These are phyloP conservation scores for Vireo altiloquus DNA, from an alignment of 2,113 vertebrate genomes.

Conservation along the genomic window DNA sequence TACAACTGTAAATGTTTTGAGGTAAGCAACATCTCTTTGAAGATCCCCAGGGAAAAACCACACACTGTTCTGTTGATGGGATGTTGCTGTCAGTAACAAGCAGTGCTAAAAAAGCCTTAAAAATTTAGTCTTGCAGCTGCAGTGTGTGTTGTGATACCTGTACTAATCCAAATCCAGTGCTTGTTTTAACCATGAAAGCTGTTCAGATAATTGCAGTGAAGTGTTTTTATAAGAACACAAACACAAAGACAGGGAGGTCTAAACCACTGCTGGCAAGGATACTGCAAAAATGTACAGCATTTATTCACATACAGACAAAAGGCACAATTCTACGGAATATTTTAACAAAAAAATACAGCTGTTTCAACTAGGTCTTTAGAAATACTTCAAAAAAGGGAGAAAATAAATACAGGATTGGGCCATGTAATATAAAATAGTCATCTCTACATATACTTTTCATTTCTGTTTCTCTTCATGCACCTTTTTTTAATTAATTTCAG, in stretches of 20 bases:
- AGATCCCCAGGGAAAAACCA: background rate
- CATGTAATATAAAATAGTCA: conserved; percentile 85
- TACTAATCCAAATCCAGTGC: background rate
- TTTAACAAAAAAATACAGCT: conserved; percentile 86
- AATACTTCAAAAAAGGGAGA: conserved; percentile 82
- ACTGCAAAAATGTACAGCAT: conserved; percentile 86
- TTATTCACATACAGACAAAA: conserved; percentile 88
- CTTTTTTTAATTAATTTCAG: conserved; percentile 74
- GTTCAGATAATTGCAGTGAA: background rate
- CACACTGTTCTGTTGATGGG: background rate
- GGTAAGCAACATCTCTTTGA: background rate
- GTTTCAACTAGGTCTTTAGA: conserved; percentile 85
- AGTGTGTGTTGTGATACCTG: background rate
- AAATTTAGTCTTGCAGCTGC: background rate
- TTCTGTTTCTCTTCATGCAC: conserved; percentile 79
- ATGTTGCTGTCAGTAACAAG: background rate
- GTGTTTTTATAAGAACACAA: background rate
- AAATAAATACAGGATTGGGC: conserved; percentile 85
- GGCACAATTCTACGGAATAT: conserved; percentile 85
- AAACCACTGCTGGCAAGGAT: conserved; percentile 28
- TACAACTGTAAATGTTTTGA: background rate
- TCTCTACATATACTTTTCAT: conserved; percentile 82
- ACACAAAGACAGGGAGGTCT: background rate
- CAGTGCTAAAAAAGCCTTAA: background rate
- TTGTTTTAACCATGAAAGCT: background rate